A percentile compares a stretch with the other conserved stretches of the same genome.
These are phyloP conservation scores for Trachythela sp. DNA, from an alignment of 64 coral and sea anemone genomes.

Conservation along the genomic window DNA sequence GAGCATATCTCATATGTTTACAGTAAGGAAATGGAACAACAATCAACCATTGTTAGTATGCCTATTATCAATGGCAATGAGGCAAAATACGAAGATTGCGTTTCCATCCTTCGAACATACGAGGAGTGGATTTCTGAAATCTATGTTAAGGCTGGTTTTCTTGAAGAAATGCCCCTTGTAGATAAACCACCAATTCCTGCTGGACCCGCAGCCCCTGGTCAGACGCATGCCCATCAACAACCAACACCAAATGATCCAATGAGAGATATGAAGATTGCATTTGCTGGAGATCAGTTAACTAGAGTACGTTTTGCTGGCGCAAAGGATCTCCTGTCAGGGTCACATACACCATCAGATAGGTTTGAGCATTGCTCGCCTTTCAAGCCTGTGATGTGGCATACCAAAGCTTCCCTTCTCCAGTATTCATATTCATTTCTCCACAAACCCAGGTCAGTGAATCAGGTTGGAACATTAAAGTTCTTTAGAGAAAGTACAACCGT, in stretches of 20 bases:
- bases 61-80: conserved; percentile 68
- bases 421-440: conserved; percentile 63
- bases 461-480: conserved; percentile 62
- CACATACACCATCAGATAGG: conserved; percentile 65
- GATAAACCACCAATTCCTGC: conserved; percentile 54
- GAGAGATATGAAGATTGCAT: too few species aligned
- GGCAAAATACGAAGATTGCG: conserved; percentile 66
- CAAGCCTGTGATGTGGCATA: conserved; percentile 75
- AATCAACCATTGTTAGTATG: conserved; percentile 55
- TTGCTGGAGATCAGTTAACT: conserved; percentile 53
- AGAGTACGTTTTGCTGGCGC: conserved; percentile 64
- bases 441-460: conserved; percentile 49
- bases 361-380: conserved; percentile 79
- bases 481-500: conserved; percentile 62
- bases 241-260: conserved; percentile 36
- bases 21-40: conserved; percentile 45
- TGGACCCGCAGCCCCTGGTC: conserved; percentile 44
- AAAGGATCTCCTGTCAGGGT: conserved; percentile 58
- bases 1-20: conserved; percentile 51
- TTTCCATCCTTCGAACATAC: conserved; percentile 52
- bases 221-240: conserved; percentile 27
- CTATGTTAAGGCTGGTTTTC: conserved; percentile 53
- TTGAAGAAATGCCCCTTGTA: conserved; percentile 28
- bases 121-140: conserved; percentile 66
- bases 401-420: conserved; percentile 56